These are phyloP conservation scores for Scaptomyza hsui DNA, from an alignment of 1,140 invertebrate species.

Conservation along the genomic window DNA sequence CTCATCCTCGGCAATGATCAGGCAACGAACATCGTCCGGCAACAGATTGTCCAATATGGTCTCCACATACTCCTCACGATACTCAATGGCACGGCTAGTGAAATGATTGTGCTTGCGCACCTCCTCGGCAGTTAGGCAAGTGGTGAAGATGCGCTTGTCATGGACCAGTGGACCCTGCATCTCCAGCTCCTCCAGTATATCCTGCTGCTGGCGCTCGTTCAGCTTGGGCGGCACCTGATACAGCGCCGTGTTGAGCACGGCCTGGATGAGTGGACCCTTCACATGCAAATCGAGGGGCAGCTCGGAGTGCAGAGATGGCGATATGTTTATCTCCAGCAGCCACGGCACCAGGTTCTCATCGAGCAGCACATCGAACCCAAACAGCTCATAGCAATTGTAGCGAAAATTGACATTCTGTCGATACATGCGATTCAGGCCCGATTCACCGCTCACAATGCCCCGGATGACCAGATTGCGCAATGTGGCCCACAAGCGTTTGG, in stretches of 20 bases:
- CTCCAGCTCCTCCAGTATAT: constrained; percentile 82
- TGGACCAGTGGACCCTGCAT: constrained; percentile 86
- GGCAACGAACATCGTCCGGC: constrained; percentile 94
- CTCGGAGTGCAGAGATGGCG: constrained; percentile 96
- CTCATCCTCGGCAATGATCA: constrained; percentile 97
- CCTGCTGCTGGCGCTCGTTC: constrained; percentile 84
- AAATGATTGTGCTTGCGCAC: constrained; percentile 88
- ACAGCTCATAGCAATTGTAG: constrained; percentile 92
- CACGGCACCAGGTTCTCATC: constrained; percentile 95
- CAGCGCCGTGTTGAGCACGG: constrained; percentile 96
- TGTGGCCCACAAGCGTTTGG: constrained; percentile 91
- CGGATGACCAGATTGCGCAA: constrained; percentile 93
- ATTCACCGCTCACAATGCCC: constrained; percentile 91
- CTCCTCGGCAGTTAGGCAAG: constrained; percentile 87
- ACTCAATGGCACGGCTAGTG: constrained; percentile 85
- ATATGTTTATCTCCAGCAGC: constrained; percentile 98
- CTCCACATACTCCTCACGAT: constrained; percentile 89
- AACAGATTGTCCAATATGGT: constrained; percentile 91
- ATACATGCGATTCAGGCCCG: constrained; percentile 88
- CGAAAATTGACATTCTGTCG: constrained; percentile 89
- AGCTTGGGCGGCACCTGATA: constrained; percentile 87
- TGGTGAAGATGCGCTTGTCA: constrained; percentile 88
- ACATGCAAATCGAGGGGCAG: constrained; percentile 96
- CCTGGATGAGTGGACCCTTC: constrained; percentile 95
- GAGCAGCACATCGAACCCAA: constrained; percentile 92